Base-by-base conservation (phyloP, 2,888 invertebrate species). In the Suillia variegata region DNA sequence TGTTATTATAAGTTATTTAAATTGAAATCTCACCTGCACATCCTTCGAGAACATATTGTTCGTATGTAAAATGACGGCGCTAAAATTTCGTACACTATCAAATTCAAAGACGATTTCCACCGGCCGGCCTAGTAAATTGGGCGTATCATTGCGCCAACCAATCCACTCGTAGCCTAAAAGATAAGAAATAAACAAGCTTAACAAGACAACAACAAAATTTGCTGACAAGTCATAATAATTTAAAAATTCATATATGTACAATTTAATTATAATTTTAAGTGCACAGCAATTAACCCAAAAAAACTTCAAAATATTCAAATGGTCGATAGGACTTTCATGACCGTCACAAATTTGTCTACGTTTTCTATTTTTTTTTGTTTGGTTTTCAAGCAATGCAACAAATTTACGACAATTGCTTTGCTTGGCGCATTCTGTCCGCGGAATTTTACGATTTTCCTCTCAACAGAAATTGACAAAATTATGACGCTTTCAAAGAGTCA, bases 31-130 rank as follows among this genome's bases (percentile, higher is more conserved):
- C 82, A 88, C 89, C 86, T 89, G 88, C 21, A 92, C 90, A 74
- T 91, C 91, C 80, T 89, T 91, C 65, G 85, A 86, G 77, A 88
- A 89, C 81, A 88, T 86, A 81, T 93, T 93, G 82, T 91, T 92
- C 60, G 89, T 88, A 80, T 91, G 89, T 62, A 93, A 83, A 69
- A 88, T 85, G 70, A 91, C 87, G 56, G 88, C 87, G 53, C 89
- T 88, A 82, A 93, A 93, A 82, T 92, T 92, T 62, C 91, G 84
- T 54, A 89, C 87, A 66, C 85, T 85, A 80, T 92, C 91, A 81
- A 93, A 93, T 80, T 90, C 90, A 80, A 93, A 93, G 49, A 87
- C 84, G 62, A 93, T 87, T 80, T 90, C 90, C 26, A 93, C 85
- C n/a, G 89, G 89, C 67, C 85, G 85, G 52, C 87, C 87, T 54